A percentile compares a stretch with the other conserved stretches of the same genome.
Conservation (phyloP, 2,113 vertebrate genomes). For the Beaufortia kweichowensis region DNA sequence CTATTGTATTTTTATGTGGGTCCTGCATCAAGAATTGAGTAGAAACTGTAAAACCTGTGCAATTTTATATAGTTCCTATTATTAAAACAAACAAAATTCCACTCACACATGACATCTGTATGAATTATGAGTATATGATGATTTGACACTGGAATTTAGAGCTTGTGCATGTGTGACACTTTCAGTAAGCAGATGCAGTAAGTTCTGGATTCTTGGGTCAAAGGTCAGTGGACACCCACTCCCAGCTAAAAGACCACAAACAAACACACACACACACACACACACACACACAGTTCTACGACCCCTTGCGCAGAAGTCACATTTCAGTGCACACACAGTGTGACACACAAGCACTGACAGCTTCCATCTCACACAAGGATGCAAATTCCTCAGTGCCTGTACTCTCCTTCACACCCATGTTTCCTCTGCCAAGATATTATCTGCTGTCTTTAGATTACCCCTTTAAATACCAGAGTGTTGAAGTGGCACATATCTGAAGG, state of each 20-base stretch:
- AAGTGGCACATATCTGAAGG: slow-evolving; percentile 1
- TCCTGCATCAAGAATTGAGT: no score
- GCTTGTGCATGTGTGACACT: neutral
- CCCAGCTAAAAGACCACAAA: slow-evolving; percentile 5
- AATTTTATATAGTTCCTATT: no score
- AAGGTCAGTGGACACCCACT: slow-evolving; percentile 5
- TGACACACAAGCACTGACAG: neutral
- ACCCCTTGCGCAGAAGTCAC: neutral
- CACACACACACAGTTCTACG: neutral
- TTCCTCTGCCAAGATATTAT: neutral
- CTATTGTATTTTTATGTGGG: no score
- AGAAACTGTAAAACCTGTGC: no score
- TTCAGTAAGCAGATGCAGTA: neutral
- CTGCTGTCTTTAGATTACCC: neutral
- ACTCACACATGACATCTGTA: neutral
- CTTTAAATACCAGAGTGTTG: neutral
- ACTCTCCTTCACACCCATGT: neutral
- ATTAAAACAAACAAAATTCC: no score
- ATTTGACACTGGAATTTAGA: neutral
- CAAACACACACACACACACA: neutral
- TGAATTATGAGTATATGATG: neutral
- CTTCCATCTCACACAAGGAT: neutral
- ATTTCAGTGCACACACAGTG: neutral
- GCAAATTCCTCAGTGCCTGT: slow-evolving; percentile 20
- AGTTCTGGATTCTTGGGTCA: neutral